Conservation (phyloP, 2,113 vertebrate species). For the Opisthocomus hoazin region DNA sequence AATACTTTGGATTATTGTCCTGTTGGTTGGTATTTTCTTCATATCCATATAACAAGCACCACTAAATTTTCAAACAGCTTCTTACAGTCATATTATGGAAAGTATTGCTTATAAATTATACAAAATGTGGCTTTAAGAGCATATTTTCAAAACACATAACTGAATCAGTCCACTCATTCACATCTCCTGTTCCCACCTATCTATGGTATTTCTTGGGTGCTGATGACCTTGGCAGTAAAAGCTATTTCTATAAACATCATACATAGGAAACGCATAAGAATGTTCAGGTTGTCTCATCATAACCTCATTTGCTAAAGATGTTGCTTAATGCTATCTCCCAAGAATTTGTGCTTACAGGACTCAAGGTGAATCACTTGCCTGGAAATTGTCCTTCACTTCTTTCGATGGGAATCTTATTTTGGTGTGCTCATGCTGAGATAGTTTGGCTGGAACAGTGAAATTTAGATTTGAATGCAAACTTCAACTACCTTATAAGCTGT, state of each 20-base stretch:
- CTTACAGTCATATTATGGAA: neutral
- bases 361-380: slow-evolving; percentile 18
- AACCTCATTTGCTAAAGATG: neutral
- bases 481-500: neutral
- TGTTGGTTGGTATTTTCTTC: neutral
- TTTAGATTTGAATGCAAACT: neutral
- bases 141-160: neutral
- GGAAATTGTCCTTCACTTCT: neutral
- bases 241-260: neutral
- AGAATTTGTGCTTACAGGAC: neutral
- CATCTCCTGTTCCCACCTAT: slow-evolving; percentile 3
- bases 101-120: neutral
- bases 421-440: neutral
- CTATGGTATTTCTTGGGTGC: slow-evolving; percentile 1
- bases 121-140: neutral
- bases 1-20: neutral
- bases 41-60: neutral
- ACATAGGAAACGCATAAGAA: neutral
- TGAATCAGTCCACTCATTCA: neutral
- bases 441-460: neutral
- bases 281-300: neutral
- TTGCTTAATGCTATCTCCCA: neutral
- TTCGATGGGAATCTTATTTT: neutral
- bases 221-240: neutral
- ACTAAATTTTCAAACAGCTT: neutral